Base-by-base conservation (phyloP, 2,113 vertebrate genomes). In the Brachyistius frenatus region DNA sequence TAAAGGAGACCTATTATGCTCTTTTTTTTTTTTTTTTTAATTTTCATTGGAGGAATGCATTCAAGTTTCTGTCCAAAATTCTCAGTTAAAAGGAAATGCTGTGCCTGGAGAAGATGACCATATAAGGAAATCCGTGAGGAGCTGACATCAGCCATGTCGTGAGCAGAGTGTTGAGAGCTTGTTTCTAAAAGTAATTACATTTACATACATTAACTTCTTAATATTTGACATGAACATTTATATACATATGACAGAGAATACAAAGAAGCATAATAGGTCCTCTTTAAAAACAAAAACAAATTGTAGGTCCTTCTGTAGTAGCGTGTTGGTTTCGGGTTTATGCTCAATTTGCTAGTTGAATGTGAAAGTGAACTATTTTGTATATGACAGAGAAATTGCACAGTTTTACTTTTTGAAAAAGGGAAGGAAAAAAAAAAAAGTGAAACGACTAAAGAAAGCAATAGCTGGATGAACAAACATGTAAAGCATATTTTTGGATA, bases 401-500 rank as follows among this genome's bases (percentile, higher is more conserved):
- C 89, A 84, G 66, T 83, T 89, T 78, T 63, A 69, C 49, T 72
- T 73, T 80, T 88, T 49, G 7, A 60, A 84, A 82, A 76, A 73
- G 73, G 76, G 5, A 56, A 66, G 23, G 23, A 75, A 73, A 61
- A 72, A 69, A 70, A 52, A 71, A 63, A 76, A 37, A 7, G 50
- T n/a, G 16, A 76, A 57, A 67, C 5, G 44, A 84, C 64, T 36
- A 32, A 0, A 55, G 61, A 65, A 80, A 67, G 66, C 39, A 5
- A 11, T 5, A 60, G 76, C 80, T 86, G 82, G 64, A 81, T 69
- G 86, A 93, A 84, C 89, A 89, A 88, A 83, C 8, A 7, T 33
- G n/a, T 68, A 86, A 56, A 85, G 56, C 49, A 75, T 90, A 90
- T 93, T 91, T 93, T 92, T 87, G 65, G 52, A 88, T 79, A 64